Evolutionary conservation across 2,888 invertebrate genomes (phyloP), one percentile per base, ranked within the genome.

Genomic region (Synanthedon formicaeformis): DNA sequence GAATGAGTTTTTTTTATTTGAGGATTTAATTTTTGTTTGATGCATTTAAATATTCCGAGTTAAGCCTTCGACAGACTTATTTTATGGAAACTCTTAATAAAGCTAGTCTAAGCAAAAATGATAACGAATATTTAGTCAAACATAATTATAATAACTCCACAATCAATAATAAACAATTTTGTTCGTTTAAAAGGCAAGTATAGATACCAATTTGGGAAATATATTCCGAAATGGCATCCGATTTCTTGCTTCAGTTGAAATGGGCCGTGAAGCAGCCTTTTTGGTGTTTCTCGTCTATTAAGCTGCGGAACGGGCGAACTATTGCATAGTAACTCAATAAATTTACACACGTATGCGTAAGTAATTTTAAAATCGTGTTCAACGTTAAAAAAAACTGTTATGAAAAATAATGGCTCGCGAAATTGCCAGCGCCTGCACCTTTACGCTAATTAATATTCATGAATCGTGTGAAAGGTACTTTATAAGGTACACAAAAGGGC

Each of bases 401-500:
- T 45, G 45, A 12, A 45, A 45, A 45, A 45, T 45, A 45, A 45
- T 45, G 45, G 14, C 45, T 45, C 45, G 45, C 45, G 45, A 45
- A 45, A 45, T 45, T 45, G 45, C 13, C 45, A 13, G 45, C n/a
- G 55, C 54, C 55, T 60, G 60, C 62, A 63, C 61, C 62, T 61
- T 63, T 61, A 3, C 13, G 51, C 50, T 41, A 8, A 63, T 63
- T 54, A 60, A 63, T 63, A 63, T 63, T 63, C 55, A 63, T 57
- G 53, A 11, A 18, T 51, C 52, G 51, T 52, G 54, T 53, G 40
- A 54, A 54, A 51, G 48, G 4, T 3, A 14, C 50, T 49, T 16
- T 40, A 52, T 14, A 50, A 51, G 51, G 50, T 3, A 34, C 34
- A 34, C 45, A 13, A 45, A 14, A 45, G 14, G 45, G n/a, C 45